These are phyloP conservation scores for Zaprionus davidi DNA, from an alignment of 1,140 invertebrate species.

Conservation along the genomic window DNA sequence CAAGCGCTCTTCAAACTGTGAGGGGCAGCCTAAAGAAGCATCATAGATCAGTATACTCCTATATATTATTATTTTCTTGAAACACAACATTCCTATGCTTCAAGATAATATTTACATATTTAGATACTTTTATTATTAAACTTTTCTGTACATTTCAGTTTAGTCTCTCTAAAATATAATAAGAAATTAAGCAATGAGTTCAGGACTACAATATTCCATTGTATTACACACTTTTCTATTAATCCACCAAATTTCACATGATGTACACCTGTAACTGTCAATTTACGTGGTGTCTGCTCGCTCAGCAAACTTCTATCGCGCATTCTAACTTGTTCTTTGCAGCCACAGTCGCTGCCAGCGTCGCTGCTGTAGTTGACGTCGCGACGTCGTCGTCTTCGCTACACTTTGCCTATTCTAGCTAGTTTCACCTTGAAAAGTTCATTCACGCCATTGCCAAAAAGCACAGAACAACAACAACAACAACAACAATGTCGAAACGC, in stretches of 20 bases:
- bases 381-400: constrained; percentile 45
- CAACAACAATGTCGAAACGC: constrained; percentile 50
- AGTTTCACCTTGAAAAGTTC: constrained; percentile 84
- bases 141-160: background rate
- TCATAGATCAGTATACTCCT: background rate
- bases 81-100: background rate
- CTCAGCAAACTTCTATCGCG: background rate
- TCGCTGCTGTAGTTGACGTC: constrained; percentile 28
- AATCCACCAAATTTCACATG: background rate
- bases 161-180: background rate
- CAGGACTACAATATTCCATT: too few species aligned
- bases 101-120: background rate
- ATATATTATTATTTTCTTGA: background rate
- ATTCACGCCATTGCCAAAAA: constrained; percentile 71
- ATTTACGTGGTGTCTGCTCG: constrained; percentile 15
- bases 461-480: background rate
- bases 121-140: background rate
- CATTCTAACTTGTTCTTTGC: constrained; percentile 18
- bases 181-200: background rate
- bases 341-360: background rate
- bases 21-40: background rate
- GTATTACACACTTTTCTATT: background rate
- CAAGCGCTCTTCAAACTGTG: background rate
- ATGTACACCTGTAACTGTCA: background rate
- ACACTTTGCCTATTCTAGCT: constrained; percentile 79